Evolutionary conservation across 2,797 vertebrate genomes (phyloP).

Genomic region (Manis crassicaudata): DNA sequence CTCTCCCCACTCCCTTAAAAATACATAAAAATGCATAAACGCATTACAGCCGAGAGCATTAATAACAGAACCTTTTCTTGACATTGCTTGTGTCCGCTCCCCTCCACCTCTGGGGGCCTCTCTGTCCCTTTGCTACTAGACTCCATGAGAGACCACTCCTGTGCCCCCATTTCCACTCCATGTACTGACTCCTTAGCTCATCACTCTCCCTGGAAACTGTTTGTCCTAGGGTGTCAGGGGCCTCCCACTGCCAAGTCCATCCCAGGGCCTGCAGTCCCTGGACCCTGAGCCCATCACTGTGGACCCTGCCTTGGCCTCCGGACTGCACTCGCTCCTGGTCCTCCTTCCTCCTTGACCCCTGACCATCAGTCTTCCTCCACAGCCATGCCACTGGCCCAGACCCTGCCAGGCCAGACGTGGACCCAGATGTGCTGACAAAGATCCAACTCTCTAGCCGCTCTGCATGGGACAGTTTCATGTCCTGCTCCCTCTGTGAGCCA

Average conservation of each 20-base stretch:
- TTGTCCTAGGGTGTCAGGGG: neutral
- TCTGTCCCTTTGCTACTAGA: neutral
- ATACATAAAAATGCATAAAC: neutral
- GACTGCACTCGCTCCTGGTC: neutral
- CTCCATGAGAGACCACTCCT: neutral
- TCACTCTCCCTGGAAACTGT: neutral
- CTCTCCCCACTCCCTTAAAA: neutral
- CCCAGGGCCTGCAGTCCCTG: neutral
- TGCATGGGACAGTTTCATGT: rapidly evolving
- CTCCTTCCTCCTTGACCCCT: neutral
- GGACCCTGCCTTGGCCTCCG: neutral
- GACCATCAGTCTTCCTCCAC: neutral
- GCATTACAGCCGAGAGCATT: neutral
- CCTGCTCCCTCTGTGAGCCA: neutral
- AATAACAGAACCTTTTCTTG: neutral
- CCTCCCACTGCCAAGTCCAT: neutral
- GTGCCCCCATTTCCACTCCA: neutral
- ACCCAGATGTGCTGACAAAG: neutral
- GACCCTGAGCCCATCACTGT: rapidly evolving
- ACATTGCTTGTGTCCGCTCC: too few species aligned
- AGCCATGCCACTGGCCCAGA: neutral
- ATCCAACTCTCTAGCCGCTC: neutral
- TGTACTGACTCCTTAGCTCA: neutral
- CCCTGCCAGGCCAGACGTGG: neutral
- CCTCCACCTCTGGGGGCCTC: neutral